Percentiles rank a stretch among this genome's conserved stretches.
Conservation (phyloP, 2,888 invertebrate species). For the Tubulanus polymorphus region DNA sequence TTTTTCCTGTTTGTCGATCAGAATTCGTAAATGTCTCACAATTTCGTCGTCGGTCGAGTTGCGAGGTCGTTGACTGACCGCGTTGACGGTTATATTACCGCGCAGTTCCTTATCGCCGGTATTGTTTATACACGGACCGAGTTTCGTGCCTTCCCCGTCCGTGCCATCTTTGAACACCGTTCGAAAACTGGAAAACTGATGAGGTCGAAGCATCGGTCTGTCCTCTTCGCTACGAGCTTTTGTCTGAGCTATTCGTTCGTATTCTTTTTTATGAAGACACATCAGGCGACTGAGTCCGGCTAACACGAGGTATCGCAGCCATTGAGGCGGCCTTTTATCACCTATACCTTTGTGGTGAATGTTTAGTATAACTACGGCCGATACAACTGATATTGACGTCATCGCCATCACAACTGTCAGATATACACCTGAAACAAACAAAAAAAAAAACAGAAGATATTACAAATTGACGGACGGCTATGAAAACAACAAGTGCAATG, state of each 20-base stretch:
- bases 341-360: constrained; percentile 47
- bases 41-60: constrained; percentile 32
- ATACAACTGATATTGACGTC: constrained; percentile 51
- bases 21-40: constrained; percentile 32
- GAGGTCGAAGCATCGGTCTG: neutral
- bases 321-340: constrained; percentile 37
- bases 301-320: constrained; percentile 40
- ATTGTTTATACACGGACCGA: neutral
- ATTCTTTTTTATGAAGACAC: constrained; percentile 11
- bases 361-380: constrained; percentile 54
- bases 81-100: neutral
- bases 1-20: constrained; percentile 35
- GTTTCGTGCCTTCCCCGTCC: neutral
- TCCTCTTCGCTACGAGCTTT: neutral
- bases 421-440: constrained; percentile 49
- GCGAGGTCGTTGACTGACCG: neutral
- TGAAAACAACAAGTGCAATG: too few species aligned
- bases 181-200: neutral
- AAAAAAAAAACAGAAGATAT: too few species aligned
- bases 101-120: neutral
- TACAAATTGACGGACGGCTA: too few species aligned
- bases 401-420: constrained; percentile 55
- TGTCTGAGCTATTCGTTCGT: neutral
- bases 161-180: neutral
- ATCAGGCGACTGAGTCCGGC: constrained; percentile 27